Base-by-base conservation (phyloP, 2,797 vertebrate species). In the Neosilurus mollespiculum region DNA sequence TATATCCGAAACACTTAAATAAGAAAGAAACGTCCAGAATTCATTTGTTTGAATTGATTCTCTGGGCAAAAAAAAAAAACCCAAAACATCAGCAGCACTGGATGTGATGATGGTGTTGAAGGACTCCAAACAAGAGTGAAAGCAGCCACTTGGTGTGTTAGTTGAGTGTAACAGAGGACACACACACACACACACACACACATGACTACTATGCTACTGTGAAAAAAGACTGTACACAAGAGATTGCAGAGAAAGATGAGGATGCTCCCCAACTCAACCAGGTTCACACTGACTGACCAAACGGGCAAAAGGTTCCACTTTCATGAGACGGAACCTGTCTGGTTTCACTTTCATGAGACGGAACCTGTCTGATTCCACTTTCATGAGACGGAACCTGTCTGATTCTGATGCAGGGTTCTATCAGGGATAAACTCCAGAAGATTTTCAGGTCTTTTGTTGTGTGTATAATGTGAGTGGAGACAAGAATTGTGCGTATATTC, bases 81-180 rank as follows among this genome's bases (percentile, higher is more conserved):
- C 2, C 2, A 43, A 43, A 43, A 43, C 37, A 43, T 43, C 22
- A 1, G 43, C 24, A 49, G 11, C 15, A 34, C 64, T 24, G 54
- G 58, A 81, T 30, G 70, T 16, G 59, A 30, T 22, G 37, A 26
- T 65, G 81, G 71, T 73, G 61, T 30, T 82, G 56, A 81, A 81
- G 22, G 20, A 18, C 59, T 64, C 22, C 22, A 43, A 49, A 51
- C n/a, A 58, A 75, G 37, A 64, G 37, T 26, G 15, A 26, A 64
- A 78, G 64, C 76, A 78, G n/a, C 76, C 59, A 64, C 59, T 34
- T 78, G 59, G 37, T 78, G 76, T 78, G 37, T 78, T 10, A 64
- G 37, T 49, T 0, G 59, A 51, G n/a, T 20, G 59, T 8, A 64
- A 78, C 34, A 51, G 76, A 64, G 8, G 14, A 78, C 37, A 79